phyloP scores from a whole-genome alignment of 2,888 invertebrate species.

The Entomobrya multifasciata region DNA sequence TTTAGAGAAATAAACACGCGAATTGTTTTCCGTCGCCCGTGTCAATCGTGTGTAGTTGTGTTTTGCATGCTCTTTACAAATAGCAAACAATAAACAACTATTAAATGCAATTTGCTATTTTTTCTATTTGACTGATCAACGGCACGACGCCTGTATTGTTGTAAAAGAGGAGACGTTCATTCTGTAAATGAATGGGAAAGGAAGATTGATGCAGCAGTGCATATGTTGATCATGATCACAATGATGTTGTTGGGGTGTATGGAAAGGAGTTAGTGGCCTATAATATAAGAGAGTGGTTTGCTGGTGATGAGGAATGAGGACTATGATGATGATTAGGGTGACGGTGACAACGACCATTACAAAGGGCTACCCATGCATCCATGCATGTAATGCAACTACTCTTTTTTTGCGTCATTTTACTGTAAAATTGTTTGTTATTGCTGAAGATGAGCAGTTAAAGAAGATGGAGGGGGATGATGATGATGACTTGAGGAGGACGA shows the following conservation, averaged over 20 bases:
- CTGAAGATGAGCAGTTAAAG: slow-evolving; percentile 36
- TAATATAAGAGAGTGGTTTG: background rate
- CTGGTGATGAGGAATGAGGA: background rate
- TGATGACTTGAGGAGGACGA: slow-evolving; percentile 41
- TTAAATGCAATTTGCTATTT: slow-evolving; percentile 22
- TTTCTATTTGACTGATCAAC: background rate
- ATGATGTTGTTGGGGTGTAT: background rate
- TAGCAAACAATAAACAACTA: slow-evolving; percentile 7
- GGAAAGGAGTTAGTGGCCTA: background rate
- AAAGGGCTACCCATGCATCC: slow-evolving; percentile 39
- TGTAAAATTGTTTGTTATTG: slow-evolving; percentile 33
- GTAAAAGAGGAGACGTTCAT: background rate
- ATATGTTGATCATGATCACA: background rate
- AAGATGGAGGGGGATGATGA: slow-evolving; percentile 40
- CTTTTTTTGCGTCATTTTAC: slow-evolving; percentile 35
- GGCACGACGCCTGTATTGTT: background rate
- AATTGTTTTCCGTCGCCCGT: too few relatives aligned
- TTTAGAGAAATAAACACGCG: too few relatives aligned
- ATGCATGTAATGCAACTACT: background rate
- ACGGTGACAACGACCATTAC: slow-evolving; percentile 31
- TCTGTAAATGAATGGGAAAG: slow-evolving; percentile 31
- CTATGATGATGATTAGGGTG: slow-evolving; percentile 20
- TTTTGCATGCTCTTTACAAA: background rate
- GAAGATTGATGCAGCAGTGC: background rate
- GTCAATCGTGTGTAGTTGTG: too few relatives aligned